Evolutionary conservation across 30 jellyfish, hydroid and myxozoan species (phyloP), one percentile per base, ranked within the genome.

Genomic region (Aurelia coerulea): DNA sequence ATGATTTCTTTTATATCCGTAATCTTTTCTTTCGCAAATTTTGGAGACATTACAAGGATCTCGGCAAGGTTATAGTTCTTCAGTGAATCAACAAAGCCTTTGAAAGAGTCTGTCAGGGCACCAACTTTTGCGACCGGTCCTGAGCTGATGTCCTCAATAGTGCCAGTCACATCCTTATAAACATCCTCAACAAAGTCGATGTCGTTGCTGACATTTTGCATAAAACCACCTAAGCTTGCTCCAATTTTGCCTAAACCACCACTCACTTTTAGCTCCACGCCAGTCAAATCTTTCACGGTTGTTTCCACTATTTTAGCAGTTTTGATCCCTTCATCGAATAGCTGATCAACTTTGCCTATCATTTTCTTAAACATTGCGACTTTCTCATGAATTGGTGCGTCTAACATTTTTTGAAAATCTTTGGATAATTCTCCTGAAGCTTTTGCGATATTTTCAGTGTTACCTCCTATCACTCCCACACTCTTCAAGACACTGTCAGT

Each of bases 61-160:
- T 94, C 99, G 10, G 88, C 93, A 4, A 94, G 63, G 73, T 94
- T 82, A 78, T 86, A 90, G 52, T 80, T 83, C 59, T 89, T 83
- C 74, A 94, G n/a, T 35, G 92, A 74, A 41, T 86, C 83, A 15
- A 94, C 92, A 51, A 94, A 88, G 5, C 84, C 95, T 46, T 84
- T 81, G 14, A 95, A 51, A 8, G 92, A 74, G 85, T 94, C 99
- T 16, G 94, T 89, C 59, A 94, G 66, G 11, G 91, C 92, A 46
- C 99, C 99, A 29, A 94, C 89, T 69, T 88, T 88, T 2, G 85
- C 85, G 53, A 94, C 96, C 12, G 99, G 99, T 15, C 99, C 99
- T 1, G 88, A 62, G 63, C 89, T 79, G 32, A 94, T 84, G 13
- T 32, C 70, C 35, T 88, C 85, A 18, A 89, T 89, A 6, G 97